A percentile compares a stretch with the other conserved stretches of the same genome.
phyloP scores from a whole-genome alignment of 2,888 invertebrate species.

The Taphrorychus bicolor region DNA sequence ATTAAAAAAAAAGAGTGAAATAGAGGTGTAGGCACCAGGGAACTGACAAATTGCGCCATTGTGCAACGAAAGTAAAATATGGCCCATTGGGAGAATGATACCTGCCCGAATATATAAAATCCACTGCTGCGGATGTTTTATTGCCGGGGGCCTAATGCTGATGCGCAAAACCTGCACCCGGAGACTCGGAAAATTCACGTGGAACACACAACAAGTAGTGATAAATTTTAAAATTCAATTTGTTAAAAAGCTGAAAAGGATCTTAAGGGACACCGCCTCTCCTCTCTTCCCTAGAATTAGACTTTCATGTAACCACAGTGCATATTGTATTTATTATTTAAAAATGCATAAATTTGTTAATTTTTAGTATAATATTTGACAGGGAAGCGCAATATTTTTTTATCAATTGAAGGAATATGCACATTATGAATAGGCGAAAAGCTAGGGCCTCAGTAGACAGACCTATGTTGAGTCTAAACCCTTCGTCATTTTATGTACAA shows the following conservation, averaged over 20 bases:
- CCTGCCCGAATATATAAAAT: constrained; percentile 26
- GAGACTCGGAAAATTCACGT: background rate
- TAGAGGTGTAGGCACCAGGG: constrained; percentile 39
- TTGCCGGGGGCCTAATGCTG: background rate
- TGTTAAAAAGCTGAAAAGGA: background rate
- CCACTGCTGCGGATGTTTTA: constrained; percentile 8
- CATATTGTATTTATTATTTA: too few relatives aligned
- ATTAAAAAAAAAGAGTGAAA: constrained; percentile 31
- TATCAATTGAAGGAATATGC: too few relatives aligned
- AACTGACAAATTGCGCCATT: constrained; percentile 49
- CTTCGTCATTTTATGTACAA: too few relatives aligned
- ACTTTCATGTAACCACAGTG: too few relatives aligned
- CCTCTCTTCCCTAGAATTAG: too few relatives aligned
- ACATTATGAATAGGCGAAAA: too few relatives aligned
- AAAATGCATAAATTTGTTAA: too few relatives aligned
- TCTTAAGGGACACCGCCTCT: background rate
- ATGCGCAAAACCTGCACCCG: background rate
- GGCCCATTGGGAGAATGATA: constrained; percentile 41
- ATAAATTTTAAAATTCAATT: background rate
- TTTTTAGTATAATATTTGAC: too few relatives aligned
- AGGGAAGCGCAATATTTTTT: too few relatives aligned
- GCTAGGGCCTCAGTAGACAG: too few relatives aligned
- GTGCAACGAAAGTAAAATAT: constrained; percentile 49
- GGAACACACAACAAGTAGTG: background rate
- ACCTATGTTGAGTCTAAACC: too few relatives aligned